Evolutionary conservation across 1,140 invertebrate species (phyloP), one percentile per base, ranked within the genome.

Genomic region (Drosophila sp.): DNA sequence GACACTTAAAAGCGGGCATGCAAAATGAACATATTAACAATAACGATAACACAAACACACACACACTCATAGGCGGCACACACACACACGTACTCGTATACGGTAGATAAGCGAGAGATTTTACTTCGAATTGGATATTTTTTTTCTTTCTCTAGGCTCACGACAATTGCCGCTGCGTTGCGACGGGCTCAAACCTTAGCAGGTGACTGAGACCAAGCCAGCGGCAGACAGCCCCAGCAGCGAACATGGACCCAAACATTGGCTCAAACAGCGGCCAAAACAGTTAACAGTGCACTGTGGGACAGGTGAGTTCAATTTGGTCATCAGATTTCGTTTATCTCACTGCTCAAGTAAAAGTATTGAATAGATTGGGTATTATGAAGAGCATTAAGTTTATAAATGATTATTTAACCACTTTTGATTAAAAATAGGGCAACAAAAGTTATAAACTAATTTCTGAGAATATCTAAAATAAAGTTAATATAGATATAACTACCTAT

Each of bases 191-290:
- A 79, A 77, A 68, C 77, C 72, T 65, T 77, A 60, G 68, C 79
- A 87, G 70, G 80, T 87, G 83, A 87, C 83, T 87, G 80, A 79
- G 72, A 66, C 60, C 73, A 80, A 27, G 75, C 76, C 35, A 50
- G 32, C 71, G 75, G 62, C 63, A 69, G 50, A 68, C 78, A 61
- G 61, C 67, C 76, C 8, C 62, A 55, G 62, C 62, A 30, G 29
- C 27, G 4, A 30, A 55, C 10, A 30, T 47, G 44, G 23, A 25
- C 44, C 44, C 23, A 27, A 50, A 50, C 44, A 50, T 47, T 50
- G 44, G 44, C 44, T 50, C 11, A 41, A 41, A 41, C 40, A n/a
- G 5, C n/a, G 40, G 40, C 40, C 44, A 27, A 17, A 50, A 50
- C 5, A 10, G 23, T 25, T 50, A 50, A 50, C 44, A 50, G 44